Evolutionary conservation across 1,140 invertebrate species (phyloP).

Genomic region (Pseudomyrmex concolor): DNA sequence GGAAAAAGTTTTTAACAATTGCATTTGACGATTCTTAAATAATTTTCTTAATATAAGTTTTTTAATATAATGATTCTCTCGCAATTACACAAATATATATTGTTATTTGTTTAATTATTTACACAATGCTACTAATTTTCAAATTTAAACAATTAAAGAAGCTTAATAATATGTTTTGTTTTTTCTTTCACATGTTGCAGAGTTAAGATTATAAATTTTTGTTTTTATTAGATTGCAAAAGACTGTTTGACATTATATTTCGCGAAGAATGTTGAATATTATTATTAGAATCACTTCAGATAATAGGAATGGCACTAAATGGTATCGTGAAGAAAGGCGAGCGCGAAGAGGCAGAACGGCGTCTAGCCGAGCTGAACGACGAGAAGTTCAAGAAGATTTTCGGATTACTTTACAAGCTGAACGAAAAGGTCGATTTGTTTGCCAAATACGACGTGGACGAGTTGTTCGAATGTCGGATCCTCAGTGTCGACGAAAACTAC

Average conservation of each 20-base stretch:
- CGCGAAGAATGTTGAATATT: neutral
- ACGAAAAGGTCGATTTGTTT: conserved; percentile 88
- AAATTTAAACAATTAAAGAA: too few relatives aligned
- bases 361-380: conserved; percentile 86
- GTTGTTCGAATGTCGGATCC: conserved; percentile 92
- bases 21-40: too few relatives aligned
- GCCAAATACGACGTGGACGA: conserved; percentile 88
- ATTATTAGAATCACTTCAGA: conserved; percentile 80
- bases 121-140: too few relatives aligned
- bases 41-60: too few relatives aligned
- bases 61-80: too few relatives aligned
- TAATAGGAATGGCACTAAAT: conserved; percentile 89
- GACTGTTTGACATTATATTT: neutral
- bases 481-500: conserved; percentile 89
- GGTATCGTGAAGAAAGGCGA: conserved; percentile 87
- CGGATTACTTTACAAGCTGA: conserved; percentile 87
- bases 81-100: too few relatives aligned
- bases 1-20: too few relatives aligned
- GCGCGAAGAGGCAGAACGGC: conserved; percentile 86
- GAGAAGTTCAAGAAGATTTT: conserved; percentile 89
- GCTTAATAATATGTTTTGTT: too few relatives aligned
- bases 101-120: too few relatives aligned
- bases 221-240: neutral
- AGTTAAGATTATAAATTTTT: conserved; percentile 34
- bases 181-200: conserved; percentile 1